phyloP scores from a whole-genome alignment of 2,113 vertebrate species.

The Arenaria interpres region DNA sequence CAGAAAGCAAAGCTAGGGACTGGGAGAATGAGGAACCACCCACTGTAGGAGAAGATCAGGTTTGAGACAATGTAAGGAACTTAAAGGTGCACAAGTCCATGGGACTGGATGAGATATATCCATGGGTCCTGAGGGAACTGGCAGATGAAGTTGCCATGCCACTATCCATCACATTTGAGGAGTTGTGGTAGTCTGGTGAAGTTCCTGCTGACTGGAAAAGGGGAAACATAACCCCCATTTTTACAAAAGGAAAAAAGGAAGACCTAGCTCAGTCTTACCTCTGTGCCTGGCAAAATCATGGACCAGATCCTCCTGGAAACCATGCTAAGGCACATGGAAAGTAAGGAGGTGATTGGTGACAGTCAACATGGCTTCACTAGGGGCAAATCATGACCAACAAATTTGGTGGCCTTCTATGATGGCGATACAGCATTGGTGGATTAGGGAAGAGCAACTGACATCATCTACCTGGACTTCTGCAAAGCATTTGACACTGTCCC shows the following conservation, averaged over 20 bases:
- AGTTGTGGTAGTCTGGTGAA: too few species aligned
- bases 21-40: too few species aligned
- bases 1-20: too few species aligned
- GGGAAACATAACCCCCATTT: neutral
- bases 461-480: neutral
- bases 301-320: neutral
- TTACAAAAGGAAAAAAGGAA: neutral
- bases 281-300: neutral
- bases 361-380: neutral
- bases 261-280: neutral
- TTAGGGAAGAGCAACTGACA: neutral
- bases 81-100: too few species aligned
- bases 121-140: too few species aligned
- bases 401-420: neutral
- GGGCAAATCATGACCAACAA: neutral
- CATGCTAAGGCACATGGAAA: neutral
- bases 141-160: too few species aligned
- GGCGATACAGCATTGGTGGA: neutral
- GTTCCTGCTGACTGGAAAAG: too few species aligned
- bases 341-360: neutral
- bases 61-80: too few species aligned
- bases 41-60: too few species aligned
- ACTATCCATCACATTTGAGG: too few species aligned
- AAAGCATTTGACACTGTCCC: neutral
- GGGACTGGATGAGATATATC: too few species aligned